Conservation (phyloP, 2,888 invertebrate genomes). For the Amiota communis region DNA sequence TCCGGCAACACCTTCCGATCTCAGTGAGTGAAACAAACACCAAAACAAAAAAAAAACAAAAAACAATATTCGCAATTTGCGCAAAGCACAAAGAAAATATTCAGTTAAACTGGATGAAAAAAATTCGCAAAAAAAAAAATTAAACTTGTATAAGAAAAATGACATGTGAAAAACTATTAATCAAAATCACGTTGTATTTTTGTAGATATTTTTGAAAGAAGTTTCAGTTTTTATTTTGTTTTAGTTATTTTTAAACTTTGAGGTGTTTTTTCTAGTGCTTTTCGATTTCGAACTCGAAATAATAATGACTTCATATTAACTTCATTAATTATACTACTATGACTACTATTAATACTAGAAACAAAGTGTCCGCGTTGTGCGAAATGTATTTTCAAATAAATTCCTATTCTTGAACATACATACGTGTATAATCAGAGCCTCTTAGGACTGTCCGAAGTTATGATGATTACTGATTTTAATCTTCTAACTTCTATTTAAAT, state of each 20-base stretch:
- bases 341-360: too few species aligned
- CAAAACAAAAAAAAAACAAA: neutral
- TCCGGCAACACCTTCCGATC: conserved; percentile 64
- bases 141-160: conserved; percentile 52
- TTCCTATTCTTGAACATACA: too few species aligned
- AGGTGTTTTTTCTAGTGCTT: neutral
- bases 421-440: too few species aligned
- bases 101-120: neutral
- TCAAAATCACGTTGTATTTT: conserved; percentile 42
- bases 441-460: neutral
- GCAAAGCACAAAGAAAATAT: conserved; percentile 44
- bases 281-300: conserved; percentile 46
- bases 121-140: conserved; percentile 61
- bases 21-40: neutral
- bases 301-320: conserved; percentile 63
- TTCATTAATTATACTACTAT: conserved; percentile 46
- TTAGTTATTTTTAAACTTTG: neutral
- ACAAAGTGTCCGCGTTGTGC: too few species aligned
- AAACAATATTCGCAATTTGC: conserved; percentile 38
- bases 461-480: neutral
- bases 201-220: neutral
- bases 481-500: neutral
- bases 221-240: conserved; percentile 1
- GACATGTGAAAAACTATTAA: conserved; percentile 62
- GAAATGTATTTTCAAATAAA: too few species aligned